Base-by-base conservation (phyloP, 2,797 vertebrate species). In the Mormyrus hasselquistii region DNA sequence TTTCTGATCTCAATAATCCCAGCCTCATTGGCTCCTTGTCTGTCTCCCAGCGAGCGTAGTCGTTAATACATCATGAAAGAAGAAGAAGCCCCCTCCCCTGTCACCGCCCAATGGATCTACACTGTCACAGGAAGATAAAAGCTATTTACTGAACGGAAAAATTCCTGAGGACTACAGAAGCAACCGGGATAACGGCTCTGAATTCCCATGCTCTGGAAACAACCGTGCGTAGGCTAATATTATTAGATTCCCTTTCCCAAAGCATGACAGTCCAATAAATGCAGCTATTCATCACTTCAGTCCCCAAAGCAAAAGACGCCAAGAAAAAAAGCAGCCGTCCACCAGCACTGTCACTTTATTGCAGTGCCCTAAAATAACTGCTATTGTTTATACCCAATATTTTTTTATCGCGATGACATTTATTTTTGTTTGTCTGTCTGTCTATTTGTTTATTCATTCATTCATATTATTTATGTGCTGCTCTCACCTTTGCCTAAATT, bases 241-340 rank as follows among this genome's bases (percentile, higher is more conserved):
- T 82, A 82, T 82, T 82, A 82, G 76, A 47, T 19, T 82, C 76
- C 41, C 76, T 82, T 82, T 82, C 76, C 29, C 69, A 7, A 73
- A 73, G 69, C 69, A 73, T 38, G 34, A 73, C 69, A 38, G 69
- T 38, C 69, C 69, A 38, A 73, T 73, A 73, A 73, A 73, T 73
- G 69, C 12, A 38, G 69, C 69, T 34, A 38, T 73, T 82, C 76
- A 82, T 82, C 76, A 82, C 19, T 82, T 47, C 41, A n/a, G 38
- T 44, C 38, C 76, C 38, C 19, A 47, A 82, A 82, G 76, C 16
- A 82, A 82, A 82, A 7, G 41, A 82, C 19, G 47, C 16, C 38
- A n/a, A n/a, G 41, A 47, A 73, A 73, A 38, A 16, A 16, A 34
- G 29, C 69, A 38, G 34, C 29, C 14, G 4, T 73, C 29, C 69